Percentiles rank a stretch among this genome's conserved stretches.
Conservation (phyloP, 1,140 invertebrate genomes). For the Panagrolaimus sp. region DNA sequence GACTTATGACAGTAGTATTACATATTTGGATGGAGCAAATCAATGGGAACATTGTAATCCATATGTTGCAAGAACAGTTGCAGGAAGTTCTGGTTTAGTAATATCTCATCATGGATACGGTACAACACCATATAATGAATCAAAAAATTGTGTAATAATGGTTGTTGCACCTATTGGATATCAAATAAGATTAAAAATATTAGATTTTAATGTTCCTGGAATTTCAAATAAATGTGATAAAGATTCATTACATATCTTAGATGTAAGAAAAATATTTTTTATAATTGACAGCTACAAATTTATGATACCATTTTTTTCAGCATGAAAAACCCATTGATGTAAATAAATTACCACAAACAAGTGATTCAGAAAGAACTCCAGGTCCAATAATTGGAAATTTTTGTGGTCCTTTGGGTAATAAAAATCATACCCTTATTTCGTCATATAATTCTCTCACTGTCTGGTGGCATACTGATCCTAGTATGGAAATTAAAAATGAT, state of each 20-base stretch:
- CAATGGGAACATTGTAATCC: conserved; percentile 8
- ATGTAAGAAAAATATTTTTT: background rate
- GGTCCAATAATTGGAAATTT: conserved; percentile 3
- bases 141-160: conserved; percentile 7
- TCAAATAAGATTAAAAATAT: conserved; percentile 4
- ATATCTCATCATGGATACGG: conserved; percentile 1
- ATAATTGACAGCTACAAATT: background rate
- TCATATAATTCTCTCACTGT: background rate
- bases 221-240: conserved; percentile 1
- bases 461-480: conserved; percentile 9
- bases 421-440: background rate
- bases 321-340: conserved; percentile 8
- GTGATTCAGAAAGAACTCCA: background rate
- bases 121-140: conserved; percentile 3
- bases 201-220: conserved; percentile 5
- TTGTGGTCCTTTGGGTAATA: conserved; percentile 5
- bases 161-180: background rate
- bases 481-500: background rate
- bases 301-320: background rate
- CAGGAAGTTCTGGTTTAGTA: background rate
- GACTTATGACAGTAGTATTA: conserved; percentile 1
- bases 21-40: background rate
- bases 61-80: background rate
- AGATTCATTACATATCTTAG: conserved; percentile 1
- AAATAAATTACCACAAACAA: background rate